Evolutionary conservation across 2,113 vertebrate species (phyloP).

Genomic region (Crotalus tigris): DNA sequence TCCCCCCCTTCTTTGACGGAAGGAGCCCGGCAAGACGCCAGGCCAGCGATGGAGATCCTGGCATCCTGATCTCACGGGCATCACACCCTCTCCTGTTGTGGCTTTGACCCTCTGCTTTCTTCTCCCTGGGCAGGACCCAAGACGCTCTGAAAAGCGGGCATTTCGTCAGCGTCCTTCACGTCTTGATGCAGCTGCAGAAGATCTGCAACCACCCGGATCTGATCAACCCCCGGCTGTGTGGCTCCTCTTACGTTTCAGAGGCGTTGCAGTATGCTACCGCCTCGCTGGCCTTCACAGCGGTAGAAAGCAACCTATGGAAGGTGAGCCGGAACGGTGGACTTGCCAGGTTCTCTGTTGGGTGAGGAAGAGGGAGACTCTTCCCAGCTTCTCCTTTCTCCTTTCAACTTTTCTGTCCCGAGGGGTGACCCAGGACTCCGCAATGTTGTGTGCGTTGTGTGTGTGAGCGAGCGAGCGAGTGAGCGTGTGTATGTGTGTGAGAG

Average conservation of each 20-base stretch:
- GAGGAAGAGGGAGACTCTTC: background rate
- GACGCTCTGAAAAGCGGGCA: constrained; percentile 90
- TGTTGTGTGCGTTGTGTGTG: background rate
- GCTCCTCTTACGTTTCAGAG: constrained; percentile 75
- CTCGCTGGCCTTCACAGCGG: constrained; percentile 79
- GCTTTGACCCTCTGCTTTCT: background rate
- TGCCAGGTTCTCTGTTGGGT: background rate
- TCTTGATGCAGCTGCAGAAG: constrained; percentile 87
- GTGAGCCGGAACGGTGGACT: constrained; percentile 58
- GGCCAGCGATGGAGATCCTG: too few relatives aligned
- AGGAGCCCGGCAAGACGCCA: too few relatives aligned
- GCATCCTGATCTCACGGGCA: background rate
- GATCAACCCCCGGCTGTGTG: constrained; percentile 77
- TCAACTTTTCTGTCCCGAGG: background rate
- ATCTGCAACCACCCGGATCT: constrained; percentile 92
- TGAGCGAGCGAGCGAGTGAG: background rate
- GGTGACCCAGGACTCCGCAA: background rate
- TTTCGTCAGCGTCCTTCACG: constrained; percentile 90
- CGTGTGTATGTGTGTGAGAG: too few relatives aligned
- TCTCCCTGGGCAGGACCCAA: constrained; percentile 73
- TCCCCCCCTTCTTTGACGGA: too few relatives aligned
- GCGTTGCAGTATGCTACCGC: constrained; percentile 77
- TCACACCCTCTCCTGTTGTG: background rate
- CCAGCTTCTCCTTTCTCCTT: background rate
- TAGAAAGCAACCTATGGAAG: constrained; percentile 76